Base-by-base conservation (phyloP, 2,113 vertebrate genomes). In the Mohoua ochrocephala region DNA sequence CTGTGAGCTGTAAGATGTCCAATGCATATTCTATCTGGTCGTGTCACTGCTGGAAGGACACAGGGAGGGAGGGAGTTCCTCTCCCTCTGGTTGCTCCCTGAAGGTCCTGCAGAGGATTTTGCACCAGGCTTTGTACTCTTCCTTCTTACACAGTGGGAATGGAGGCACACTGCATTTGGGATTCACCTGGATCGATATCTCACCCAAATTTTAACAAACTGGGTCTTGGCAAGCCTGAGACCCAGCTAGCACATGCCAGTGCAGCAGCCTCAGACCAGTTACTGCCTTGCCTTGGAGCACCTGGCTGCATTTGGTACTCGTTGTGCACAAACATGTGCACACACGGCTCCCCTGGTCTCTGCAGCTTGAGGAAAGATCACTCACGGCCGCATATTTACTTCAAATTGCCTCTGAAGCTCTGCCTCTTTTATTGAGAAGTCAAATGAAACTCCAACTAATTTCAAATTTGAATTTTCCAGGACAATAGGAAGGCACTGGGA, bases 401-500 rank as follows among this genome's bases (percentile, higher is more conserved):
- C 61, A 87, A 88, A 92, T 91, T 71, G 76, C 30, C 77, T 87
- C 73, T 68, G 44, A 95, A 94, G 49, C 49, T 74, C 82, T 54
- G 47, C 75, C 83, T 63, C 64, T 75, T 93, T 68, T 82, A 91
- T 41, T 71, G 83, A 84, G 69, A 93, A 95, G 74, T 92, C 83
- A 96, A 95, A 81, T 15, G 60, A 95, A 93, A 78, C 80, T 89
- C 92, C 53, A 94, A 68, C 77, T 94, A 56, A 89, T 93, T 92
- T 87, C 69, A 89, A 68, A 93, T 93, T 75, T 94, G 91, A 96
- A 79, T 95, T 91, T 96, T 79, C 69, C 75, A 87, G 86, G 86
- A 94, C 96, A 97, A 95, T 93, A 89, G 80, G 83, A 94, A 96
- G 70, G 76, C 76, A 87, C 49, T 96, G 81, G 88, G 84, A 92